Percentiles rank a stretch among this genome's conserved stretches.
Conservation (phyloP, 2,113 vertebrate genomes). For the Ibidorhyncha struthersii region DNA sequence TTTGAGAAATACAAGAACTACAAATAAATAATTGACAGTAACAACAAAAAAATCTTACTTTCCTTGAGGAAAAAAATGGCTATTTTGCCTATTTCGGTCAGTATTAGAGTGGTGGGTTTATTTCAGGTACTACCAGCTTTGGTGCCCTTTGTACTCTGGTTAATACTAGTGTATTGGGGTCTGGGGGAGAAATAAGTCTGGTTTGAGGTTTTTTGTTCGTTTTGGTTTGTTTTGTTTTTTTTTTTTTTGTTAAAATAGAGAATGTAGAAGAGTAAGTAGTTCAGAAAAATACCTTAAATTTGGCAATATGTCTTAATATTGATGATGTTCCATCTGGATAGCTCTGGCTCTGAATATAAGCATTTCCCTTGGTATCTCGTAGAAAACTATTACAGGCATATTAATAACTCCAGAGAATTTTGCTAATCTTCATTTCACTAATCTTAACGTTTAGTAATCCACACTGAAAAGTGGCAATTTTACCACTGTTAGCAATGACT, state of each 20-base stretch:
- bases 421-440: not conserved
- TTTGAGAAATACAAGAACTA: not conserved
- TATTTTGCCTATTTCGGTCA: not conserved
- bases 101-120: not conserved
- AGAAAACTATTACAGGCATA: constrained; percentile 5
- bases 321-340: not conserved
- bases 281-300: not conserved
- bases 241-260: not conserved
- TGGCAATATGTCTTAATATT: not conserved
- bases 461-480: not conserved
- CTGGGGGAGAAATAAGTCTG: not conserved
- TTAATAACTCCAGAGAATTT: constrained; percentile 12
- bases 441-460: not conserved
- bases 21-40: not conserved
- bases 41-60: not conserved
- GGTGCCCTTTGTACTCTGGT: not conserved
- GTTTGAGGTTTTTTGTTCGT: rapidly evolving
- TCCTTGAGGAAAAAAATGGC: not conserved
- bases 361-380: not conserved
- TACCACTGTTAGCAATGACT: not conserved
- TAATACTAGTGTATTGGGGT: not conserved
- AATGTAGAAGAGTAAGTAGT: not conserved
- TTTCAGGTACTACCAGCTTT: not conserved
- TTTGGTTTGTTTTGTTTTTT: not conserved
- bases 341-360: not conserved